Evolutionary conservation across 2,113 vertebrate species (phyloP).

Genomic region (Rhodinocichla rosea): DNA sequence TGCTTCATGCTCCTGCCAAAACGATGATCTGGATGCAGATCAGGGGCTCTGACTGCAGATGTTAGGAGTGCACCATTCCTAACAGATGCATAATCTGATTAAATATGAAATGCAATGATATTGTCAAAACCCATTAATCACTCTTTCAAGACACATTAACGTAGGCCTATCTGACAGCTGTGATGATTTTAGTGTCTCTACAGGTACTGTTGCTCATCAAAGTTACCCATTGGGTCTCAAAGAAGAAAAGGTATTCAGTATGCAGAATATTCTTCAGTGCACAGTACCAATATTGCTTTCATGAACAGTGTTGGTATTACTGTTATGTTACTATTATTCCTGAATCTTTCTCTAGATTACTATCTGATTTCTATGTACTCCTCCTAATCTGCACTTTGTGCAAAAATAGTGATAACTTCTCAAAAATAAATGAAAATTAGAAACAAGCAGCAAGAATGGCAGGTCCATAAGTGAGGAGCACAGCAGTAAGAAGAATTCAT

Average conservation of each 20-base stretch:
- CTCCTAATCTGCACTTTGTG: not conserved
- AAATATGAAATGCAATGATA: constrained; percentile 78
- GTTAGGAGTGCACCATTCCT: constrained; percentile 68
- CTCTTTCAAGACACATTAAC: constrained; percentile 72
- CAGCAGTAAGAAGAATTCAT: not conserved
- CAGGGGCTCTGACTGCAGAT: constrained; percentile 70
- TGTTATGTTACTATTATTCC: not conserved
- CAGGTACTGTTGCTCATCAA: constrained; percentile 18
- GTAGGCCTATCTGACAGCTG: constrained; percentile 73
- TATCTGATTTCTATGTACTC: not conserved
- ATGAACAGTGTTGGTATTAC: not conserved
- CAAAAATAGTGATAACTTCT: not conserved
- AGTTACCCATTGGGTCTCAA: not conserved
- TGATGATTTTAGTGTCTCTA: constrained; percentile 49
- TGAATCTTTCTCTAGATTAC: not conserved
- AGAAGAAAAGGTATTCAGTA: not conserved
- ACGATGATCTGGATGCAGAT: constrained; percentile 66
- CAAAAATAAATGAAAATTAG: not conserved
- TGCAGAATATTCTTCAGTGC: not conserved
- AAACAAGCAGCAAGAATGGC: not conserved
- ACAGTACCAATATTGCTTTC: not conserved
- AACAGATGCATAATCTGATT: constrained; percentile 81
- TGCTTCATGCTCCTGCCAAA: constrained; percentile 25
- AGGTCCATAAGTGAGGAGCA: not conserved
- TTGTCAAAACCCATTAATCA: constrained; percentile 84